Base-by-base conservation (phyloP, 2,113 vertebrate genomes). In the Sphaerodactylus townsendi region DNA sequence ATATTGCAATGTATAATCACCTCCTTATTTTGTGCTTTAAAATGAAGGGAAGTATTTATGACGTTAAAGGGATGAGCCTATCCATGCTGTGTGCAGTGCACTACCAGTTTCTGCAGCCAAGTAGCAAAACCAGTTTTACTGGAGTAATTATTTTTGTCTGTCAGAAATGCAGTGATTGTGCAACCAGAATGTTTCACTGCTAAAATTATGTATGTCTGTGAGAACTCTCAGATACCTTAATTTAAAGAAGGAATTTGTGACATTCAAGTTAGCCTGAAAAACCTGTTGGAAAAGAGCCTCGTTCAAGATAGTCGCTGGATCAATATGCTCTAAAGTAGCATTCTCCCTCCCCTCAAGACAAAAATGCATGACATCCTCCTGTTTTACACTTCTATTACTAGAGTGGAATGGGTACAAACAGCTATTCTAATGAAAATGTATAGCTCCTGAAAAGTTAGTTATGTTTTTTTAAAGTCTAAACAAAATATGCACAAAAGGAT, bases 251-350 rank as follows among this genome's bases (percentile, higher is more conserved):
- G 77, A 87, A 41, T 71, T 39, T 28, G 72, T 74, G 59, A 64
- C 44, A 33, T n/a, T 69, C 39, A 62, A 81, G 65, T 86, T 46
- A 85, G 15, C 35, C 87, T 73, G 75, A 68, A 89, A 82, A 88
- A 86, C 15, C 44, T 33, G 30, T n/a, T 53, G 33, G 35, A n/a
- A 69, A 75, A 28, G 39, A 53, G 37, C n/a, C 25, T 19, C 35
- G 82, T 59, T 82, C 65, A 65, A 85, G 65, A 56, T 72, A 48
- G 28, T 13, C 53, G 39, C 82, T 68, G 23, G 3, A 53, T 65
- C 21, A 37, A 53, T 76, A 13, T 68, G 44, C n/a, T 35, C 39
- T 35, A 30, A n/a, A 4, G 37, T 48, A 10, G 8, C 33, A 46
- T 0, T 0, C 25, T 25, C 53, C 53, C 10, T 1, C 19, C 53